Evolutionary conservation across 2,797 vertebrate genomes (phyloP).

Genomic region (Pangasius mekongensis): DNA sequence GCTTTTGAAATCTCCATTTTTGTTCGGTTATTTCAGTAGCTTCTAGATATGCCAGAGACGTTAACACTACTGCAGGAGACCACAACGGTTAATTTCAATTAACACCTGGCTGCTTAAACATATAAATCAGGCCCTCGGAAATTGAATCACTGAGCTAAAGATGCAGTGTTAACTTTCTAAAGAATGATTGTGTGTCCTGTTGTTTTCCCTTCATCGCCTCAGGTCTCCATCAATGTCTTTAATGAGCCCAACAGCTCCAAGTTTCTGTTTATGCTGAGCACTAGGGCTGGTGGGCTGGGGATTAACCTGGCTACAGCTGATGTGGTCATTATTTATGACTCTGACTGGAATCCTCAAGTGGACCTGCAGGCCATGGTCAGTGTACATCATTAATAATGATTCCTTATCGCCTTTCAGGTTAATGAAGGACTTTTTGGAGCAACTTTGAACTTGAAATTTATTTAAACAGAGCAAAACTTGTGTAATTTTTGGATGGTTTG

Average conservation of each 20-base stretch:
- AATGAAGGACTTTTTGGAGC: not conserved
- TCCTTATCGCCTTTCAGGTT: not conserved
- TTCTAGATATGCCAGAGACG: not conserved
- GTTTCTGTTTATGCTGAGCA: constrained; percentile 98
- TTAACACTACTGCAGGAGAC: not conserved
- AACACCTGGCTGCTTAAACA: not conserved
- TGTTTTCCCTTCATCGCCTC: constrained; percentile 3
- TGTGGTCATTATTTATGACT: constrained; percentile 97
- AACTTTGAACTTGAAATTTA: not conserved
- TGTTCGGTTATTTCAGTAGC: not conserved
- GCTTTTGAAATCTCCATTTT: not conserved
- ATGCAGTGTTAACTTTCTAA: not conserved
- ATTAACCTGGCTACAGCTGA: constrained; percentile 99
- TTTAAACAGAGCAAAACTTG: no score
- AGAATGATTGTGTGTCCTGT: not conserved
- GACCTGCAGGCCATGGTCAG: constrained; percentile 98
- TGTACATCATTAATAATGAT: constrained; percentile 18
- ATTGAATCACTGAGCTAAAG: not conserved
- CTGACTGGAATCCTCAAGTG: constrained; percentile 99
- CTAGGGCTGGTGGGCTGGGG: constrained; percentile 94
- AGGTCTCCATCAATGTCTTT: constrained; percentile 95
- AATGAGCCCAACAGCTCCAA: constrained; percentile 93
- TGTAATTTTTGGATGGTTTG: not conserved
- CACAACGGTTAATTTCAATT: not conserved
- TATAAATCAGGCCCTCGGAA: not conserved